These are phyloP conservation scores for Pelosia muscerda DNA, from an alignment of 2,888 invertebrate species.

Conservation along the genomic window DNA sequence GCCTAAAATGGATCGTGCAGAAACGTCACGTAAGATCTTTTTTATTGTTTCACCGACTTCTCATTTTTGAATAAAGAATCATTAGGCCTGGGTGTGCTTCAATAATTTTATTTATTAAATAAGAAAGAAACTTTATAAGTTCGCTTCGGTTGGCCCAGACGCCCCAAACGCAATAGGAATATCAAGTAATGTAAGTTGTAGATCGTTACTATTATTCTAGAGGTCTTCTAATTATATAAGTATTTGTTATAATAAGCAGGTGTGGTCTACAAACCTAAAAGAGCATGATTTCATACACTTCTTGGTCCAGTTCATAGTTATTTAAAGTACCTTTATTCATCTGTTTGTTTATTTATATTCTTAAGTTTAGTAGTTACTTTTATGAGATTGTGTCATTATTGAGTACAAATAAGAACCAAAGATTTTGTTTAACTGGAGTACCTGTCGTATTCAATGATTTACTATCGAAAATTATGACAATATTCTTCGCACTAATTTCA, in stretches of 20 bases:
- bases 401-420: no score
- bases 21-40: conserved; percentile 20
- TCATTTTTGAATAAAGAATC: not conserved
- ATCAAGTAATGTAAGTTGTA: not conserved
- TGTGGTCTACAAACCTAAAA: not conserved
- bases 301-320: no score
- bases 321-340: no score
- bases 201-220: not conserved
- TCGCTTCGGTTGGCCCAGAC: not conserved
- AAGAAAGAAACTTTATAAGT: not conserved
- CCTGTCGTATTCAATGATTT: not conserved
- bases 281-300: not conserved
- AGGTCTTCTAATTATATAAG: not conserved
- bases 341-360: no score
- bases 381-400: no score
- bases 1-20: conserved; percentile 10
- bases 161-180: not conserved
- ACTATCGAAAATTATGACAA: not conserved
- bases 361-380: no score
- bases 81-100: not conserved
- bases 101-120: not conserved
- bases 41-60: not conserved
- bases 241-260: not conserved
- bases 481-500: not conserved
- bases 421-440: no score